phyloP scores from a whole-genome alignment of 2,113 vertebrate genomes.

The Rallus limicola region DNA sequence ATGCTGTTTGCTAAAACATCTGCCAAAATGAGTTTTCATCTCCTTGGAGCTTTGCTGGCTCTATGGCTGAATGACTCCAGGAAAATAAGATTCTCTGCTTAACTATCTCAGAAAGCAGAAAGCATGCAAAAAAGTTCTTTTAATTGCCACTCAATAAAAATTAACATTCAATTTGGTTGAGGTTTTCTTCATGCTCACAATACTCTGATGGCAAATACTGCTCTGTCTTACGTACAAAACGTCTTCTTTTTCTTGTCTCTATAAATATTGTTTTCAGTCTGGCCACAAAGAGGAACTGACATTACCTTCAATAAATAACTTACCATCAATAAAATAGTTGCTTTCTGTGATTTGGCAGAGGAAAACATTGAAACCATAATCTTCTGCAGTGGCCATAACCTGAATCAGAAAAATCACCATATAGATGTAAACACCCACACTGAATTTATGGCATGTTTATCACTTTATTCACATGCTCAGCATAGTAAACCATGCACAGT shows the following conservation, averaged over 20 bases:
- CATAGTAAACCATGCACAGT: not conserved
- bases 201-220: not conserved
- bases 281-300: not conserved
- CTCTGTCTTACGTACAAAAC: not conserved
- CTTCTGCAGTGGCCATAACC: not conserved
- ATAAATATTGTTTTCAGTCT: not conserved
- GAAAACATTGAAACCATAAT: not conserved
- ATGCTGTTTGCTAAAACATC: not conserved
- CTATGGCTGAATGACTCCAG: not conserved
- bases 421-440: not conserved
- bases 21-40: slow-evolving; percentile 9
- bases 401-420: not conserved
- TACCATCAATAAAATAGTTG: not conserved
- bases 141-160: not conserved
- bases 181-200: not conserved
- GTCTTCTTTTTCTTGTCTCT: not conserved
- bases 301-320: not conserved
- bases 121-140: not conserved
- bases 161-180: not conserved
- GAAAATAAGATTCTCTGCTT: not conserved
- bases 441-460: not conserved
- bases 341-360: not conserved
- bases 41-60: not conserved
- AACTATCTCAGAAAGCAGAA: not conserved
- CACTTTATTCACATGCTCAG: not conserved